Evolutionary conservation across 2,888 invertebrate species (phyloP), one percentile per base, ranked within the genome.

Genomic region (Nasonia oneida): DNA sequence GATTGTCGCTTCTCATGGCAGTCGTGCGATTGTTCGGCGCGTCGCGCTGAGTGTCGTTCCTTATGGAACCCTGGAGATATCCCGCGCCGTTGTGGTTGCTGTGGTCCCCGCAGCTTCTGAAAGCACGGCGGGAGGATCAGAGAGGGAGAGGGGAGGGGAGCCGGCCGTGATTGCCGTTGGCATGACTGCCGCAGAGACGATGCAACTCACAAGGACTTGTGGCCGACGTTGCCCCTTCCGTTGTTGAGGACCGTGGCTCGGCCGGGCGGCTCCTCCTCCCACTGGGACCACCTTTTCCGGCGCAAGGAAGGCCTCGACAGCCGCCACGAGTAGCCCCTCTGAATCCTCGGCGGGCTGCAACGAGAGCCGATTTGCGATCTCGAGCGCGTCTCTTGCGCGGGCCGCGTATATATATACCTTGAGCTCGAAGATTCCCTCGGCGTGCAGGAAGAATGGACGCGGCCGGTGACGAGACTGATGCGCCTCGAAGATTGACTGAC

Each of bases 11-110:
- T 94, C 93, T 91, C 93, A 94, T 90, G 94, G 95, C 90, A 94
- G 95, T 89, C 88, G 92, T 90, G 94, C 95, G 89, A 94, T 96
- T 96, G 92, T 96, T 96, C 10, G 96, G 95, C 64, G 95, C 93
- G 90, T 96, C 96, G 47, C 96, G 96, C 91, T 97, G 97, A 1
- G 97, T 97, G 91, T 97, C 96, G 91, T 97, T 97, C 91, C 96
- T 96, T 89, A 97, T 97, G 64, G 92, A 91, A 81, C 91, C 91
- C 61, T 91, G 91, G 53, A 93, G 89, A 83, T 92, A 92, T 78
- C 92, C 93, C 6, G 42, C 42, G 73, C 89, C 89, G 42, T 89
- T 89, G 79, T 88, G 88, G 90, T 96, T 96, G 29, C 96, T 95
- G 90, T 96, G 97, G 90, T 97, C 96, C 76, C 96, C 94, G 73